Conservation (phyloP, 2,113 vertebrate species). For the Herpetotheres cachinnans region DNA sequence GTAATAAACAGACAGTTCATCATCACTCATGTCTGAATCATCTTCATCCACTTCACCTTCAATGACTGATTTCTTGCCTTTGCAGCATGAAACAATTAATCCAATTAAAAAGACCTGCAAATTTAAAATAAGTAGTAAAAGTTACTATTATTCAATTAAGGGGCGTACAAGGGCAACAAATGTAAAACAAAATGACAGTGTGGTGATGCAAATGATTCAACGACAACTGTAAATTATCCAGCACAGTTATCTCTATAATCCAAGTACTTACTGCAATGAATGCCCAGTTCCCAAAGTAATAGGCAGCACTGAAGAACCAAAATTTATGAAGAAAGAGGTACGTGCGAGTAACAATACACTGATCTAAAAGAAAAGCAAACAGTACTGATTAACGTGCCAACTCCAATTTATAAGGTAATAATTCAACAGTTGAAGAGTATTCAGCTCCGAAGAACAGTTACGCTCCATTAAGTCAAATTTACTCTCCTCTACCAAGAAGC, state of each 20-base stretch:
- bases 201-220: background rate
- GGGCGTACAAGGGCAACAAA: background rate
- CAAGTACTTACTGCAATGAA: slow-evolving; percentile 90
- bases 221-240: background rate
- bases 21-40: slow-evolving; percentile 93
- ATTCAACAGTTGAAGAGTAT: background rate
- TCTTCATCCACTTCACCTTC: slow-evolving; percentile 94
- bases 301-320: slow-evolving; percentile 97
- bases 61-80: slow-evolving; percentile 95
- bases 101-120: slow-evolving; percentile 91
- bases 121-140: background rate
- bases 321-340: slow-evolving; percentile 99
- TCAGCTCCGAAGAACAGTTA: background rate
- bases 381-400: background rate
- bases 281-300: slow-evolving; percentile 98
- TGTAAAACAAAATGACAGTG: background rate
- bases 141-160: slow-evolving; percentile 16
- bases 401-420: background rate
- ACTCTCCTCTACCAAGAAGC: background rate
- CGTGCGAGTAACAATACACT: slow-evolving; percentile 91
- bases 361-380: slow-evolving; percentile 78
- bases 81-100: slow-evolving; percentile 91
- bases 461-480: background rate
- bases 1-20: slow-evolving; percentile 77
- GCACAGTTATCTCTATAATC: background rate